Evolutionary conservation across 2,113 vertebrate genomes (phyloP).

Genomic region (Pteruthius melanotis): DNA sequence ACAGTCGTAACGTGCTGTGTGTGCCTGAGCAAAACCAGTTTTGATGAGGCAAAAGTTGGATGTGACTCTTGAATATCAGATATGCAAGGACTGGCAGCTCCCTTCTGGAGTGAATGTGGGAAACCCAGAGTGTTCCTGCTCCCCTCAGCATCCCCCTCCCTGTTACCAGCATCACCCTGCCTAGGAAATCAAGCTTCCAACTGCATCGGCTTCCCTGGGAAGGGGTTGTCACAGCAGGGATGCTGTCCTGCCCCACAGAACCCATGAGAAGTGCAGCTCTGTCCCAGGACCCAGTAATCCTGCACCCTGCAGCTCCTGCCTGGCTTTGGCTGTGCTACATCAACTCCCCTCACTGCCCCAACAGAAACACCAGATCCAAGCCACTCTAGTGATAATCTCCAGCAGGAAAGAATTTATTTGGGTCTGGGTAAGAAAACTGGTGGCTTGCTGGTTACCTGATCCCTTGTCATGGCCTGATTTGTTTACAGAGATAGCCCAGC

Average conservation of each 20-base stretch:
- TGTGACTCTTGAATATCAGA: neutral
- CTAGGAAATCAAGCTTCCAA: neutral
- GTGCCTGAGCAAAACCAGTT: neutral
- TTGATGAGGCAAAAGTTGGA: neutral
- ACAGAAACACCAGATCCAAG: neutral
- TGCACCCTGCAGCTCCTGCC: neutral
- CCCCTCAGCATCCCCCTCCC: neutral
- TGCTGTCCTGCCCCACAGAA: neutral
- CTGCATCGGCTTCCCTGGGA: neutral
- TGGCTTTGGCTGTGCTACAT: neutral
- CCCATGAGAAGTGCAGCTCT: fast-evolving
- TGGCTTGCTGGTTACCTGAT: neutral
- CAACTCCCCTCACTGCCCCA: neutral
- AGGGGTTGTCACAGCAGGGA: neutral
- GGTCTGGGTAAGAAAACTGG: neutral
- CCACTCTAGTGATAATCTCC: neutral
- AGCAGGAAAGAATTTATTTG: neutral
- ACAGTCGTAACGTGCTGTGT: neutral
- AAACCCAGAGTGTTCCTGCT: neutral
- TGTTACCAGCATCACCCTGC: neutral
- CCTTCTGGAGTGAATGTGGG: fast-evolving
- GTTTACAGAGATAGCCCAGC: neutral
- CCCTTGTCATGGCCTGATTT: neutral
- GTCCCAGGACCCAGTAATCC: neutral
- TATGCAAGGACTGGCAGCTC: neutral